Conservation (phyloP, 2,113 vertebrate genomes). For the Leucopsar rothschildi region DNA sequence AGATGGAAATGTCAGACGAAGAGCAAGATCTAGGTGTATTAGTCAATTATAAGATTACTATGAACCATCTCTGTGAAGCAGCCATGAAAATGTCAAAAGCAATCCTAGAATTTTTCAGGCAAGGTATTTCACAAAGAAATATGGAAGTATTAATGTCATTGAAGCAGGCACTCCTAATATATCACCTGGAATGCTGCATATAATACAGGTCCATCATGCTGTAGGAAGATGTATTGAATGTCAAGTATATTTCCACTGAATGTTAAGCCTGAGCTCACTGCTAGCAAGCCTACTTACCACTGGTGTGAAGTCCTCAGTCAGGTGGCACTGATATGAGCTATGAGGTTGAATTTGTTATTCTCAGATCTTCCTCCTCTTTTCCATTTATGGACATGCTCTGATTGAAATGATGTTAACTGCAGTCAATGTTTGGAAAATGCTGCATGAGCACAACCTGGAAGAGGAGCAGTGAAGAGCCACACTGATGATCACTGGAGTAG, state of each 20-base stretch:
- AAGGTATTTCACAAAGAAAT: conserved; percentile 61
- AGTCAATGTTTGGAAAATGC: neutral
- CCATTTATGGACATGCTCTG: neutral
- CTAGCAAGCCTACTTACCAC: neutral
- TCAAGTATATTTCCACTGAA: conserved; percentile 20
- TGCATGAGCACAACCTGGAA: neutral
- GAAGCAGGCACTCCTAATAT: conserved; percentile 50
- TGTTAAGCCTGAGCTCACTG: conserved; percentile 1
- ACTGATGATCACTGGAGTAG: neutral
- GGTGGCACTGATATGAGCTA: neutral
- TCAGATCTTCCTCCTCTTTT: neutral
- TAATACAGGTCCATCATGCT: conserved; percentile 41
- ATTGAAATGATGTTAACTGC: neutral
- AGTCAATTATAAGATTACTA: conserved; percentile 62
- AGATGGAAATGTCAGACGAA: conserved; percentile 60
- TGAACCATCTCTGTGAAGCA: conserved; percentile 44
- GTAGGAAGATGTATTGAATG: conserved; percentile 43
- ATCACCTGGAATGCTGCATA: conserved; percentile 46
- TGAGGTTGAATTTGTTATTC: neutral
- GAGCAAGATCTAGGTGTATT: conserved; percentile 49
- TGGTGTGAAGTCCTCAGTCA: neutral
- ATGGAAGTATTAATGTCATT: conserved; percentile 64
- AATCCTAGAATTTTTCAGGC: conserved; percentile 55
- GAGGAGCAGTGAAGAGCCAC: neutral
- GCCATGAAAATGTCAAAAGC: conserved; percentile 68